phyloP scores from a whole-genome alignment of 2,797 vertebrate genomes.

The Delichon dasypus region DNA sequence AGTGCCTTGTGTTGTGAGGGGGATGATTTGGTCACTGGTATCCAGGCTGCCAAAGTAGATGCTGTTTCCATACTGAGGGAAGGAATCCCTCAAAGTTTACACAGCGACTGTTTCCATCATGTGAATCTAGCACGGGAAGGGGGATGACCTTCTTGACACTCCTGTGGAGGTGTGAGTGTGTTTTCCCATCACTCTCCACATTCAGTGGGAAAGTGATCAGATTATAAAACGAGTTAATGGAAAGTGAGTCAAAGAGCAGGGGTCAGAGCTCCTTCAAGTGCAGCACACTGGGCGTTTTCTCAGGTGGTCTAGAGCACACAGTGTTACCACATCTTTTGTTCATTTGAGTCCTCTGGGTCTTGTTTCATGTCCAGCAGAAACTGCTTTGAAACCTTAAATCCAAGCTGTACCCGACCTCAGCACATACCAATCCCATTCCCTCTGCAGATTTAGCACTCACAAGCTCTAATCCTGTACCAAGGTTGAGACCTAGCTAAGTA shows the following conservation, averaged over 20 bases:
- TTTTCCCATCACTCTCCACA: not conserved
- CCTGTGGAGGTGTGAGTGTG: fast-evolving
- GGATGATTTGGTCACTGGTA: not conserved
- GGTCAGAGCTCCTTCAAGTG: not conserved
- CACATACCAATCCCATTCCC: not conserved
- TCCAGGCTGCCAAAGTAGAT: not conserved
- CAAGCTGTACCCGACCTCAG: fast-evolving
- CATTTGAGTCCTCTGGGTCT: not conserved
- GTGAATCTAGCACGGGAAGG: fast-evolving
- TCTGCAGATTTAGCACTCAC: not conserved
- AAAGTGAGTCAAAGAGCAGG: not conserved
- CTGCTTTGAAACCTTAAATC: not conserved
- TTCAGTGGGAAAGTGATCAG: not conserved
- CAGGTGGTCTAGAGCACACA: fast-evolving
- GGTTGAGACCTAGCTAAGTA: not conserved
- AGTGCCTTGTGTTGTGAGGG: not conserved
- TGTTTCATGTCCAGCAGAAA: not conserved
- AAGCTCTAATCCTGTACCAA: not conserved
- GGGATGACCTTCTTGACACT: not conserved
- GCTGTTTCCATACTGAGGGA: not conserved
- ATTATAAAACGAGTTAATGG: not conserved
- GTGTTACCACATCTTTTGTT: not conserved
- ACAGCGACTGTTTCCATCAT: not conserved
- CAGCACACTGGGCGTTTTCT: fast-evolving
- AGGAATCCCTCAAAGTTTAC: not conserved